Percentiles rank a stretch among this genome's conserved stretches.
These are phyloP conservation scores for Mixornis gularis DNA, from an alignment of 2,113 vertebrate genomes.

Conservation along the genomic window DNA sequence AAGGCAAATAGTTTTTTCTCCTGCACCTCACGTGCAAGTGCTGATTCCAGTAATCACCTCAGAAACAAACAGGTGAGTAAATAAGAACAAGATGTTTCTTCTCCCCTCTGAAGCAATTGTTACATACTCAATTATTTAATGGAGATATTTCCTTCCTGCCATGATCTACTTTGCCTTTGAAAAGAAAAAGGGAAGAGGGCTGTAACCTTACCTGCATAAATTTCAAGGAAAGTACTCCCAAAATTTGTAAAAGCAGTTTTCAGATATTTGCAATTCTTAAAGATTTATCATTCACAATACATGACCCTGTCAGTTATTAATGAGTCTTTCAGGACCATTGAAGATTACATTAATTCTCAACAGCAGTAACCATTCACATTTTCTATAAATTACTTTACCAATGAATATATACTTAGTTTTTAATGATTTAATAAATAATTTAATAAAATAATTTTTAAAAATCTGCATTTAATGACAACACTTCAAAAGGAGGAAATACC, in stretches of 20 bases:
- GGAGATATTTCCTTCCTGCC: not conserved
- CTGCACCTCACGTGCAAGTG: not conserved
- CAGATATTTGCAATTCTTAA: not conserved
- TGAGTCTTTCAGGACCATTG: not conserved
- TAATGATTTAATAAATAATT: not conserved
- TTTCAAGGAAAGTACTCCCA: not conserved
- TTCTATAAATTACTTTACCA: not conserved
- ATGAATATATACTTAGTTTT: not conserved
- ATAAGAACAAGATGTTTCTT: not conserved
- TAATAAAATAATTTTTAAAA: not conserved
- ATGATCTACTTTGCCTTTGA: not conserved
- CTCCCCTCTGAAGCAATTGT: not conserved
- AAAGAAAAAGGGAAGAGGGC: not conserved
- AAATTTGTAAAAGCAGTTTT: not conserved
- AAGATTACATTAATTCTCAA: not conserved
- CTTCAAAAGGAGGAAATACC: not conserved
- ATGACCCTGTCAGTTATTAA: not conserved
- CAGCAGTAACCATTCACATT: not conserved
- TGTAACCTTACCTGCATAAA: not conserved
- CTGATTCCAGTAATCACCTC: not conserved
- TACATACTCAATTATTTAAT: not conserved
- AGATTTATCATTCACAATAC: not conserved
- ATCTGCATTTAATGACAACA: not conserved
- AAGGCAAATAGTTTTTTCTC: not conserved
- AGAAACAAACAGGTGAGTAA: slow-evolving; percentile 18